Evolutionary conservation across 2,888 invertebrate species (phyloP), one percentile per base, ranked within the genome.

Genomic region (Pristionchus exspectatus): DNA sequence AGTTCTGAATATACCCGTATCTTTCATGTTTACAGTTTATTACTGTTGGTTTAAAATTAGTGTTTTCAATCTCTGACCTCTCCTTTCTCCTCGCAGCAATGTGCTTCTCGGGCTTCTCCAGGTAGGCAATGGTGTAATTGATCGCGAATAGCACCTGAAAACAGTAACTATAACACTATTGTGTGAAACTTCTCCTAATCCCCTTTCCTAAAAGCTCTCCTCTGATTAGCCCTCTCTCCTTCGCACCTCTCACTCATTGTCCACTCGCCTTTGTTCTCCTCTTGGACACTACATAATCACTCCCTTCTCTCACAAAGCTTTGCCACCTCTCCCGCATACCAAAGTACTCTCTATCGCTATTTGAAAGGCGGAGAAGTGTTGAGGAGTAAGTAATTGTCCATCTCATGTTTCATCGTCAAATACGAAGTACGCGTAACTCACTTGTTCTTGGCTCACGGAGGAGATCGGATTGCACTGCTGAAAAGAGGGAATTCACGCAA

Each of bases 381-480:
- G 50, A 50, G 81, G 10, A 24, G 33, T 33, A 54, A 54, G 81
- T 54, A 81, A 81, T 81, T 54, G 81, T n/a, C 27, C 81, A 27
- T 81, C 54, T 81, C 81, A 54, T 27, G 50, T 81, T 81, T 50
- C 81, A n/a, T 81, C 9, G 0, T 77, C 81, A 81, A 81, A 81
- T 81, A 81, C 27, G 50, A 30, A 56, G 56, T 88, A n/a, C 72
- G 56, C n/a, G 24, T 18, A 56, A 85, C 84, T 85, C 90, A 96
- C 96, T 95, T 96, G 96, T 74, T 96, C 95, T 86, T 95, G 94
- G 91, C 96, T 95, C 66, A 96, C 95, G n/a, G 95, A 95, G 92
- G 96, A 96, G 66, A 96, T 95, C 5, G 96, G 96, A 88, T 95
- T 95, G 94, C 96, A 96, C 93, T 96, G 96, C 92, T 96, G 91